These are phyloP conservation scores for Etheostoma spectabile DNA, from an alignment of 2,113 vertebrate species.

Conservation along the genomic window DNA sequence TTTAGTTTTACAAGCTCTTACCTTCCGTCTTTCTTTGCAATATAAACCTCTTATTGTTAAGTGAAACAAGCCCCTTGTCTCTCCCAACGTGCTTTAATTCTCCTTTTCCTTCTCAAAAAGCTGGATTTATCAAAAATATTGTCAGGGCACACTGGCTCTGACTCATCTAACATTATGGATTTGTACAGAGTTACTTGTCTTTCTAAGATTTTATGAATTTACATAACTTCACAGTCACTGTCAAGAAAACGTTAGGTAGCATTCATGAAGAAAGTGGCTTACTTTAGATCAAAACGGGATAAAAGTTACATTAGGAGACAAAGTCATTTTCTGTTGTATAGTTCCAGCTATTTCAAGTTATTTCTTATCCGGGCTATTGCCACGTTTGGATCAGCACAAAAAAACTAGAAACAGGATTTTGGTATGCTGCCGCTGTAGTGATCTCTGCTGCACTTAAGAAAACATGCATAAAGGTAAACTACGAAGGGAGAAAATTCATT, in stretches of 20 bases:
- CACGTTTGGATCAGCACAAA: not conserved
- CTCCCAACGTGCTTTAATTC: constrained; percentile 23
- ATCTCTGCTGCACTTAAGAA: not conserved
- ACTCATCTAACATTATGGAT: not conserved
- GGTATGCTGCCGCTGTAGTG: not conserved
- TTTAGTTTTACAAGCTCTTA: constrained; percentile 41
- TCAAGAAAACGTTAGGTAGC: not conserved
- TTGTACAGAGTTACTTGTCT: not conserved
- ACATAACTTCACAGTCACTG: not conserved
- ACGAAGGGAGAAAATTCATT: not conserved
- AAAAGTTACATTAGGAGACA: not conserved
- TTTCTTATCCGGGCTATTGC: not conserved
- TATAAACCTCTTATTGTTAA: constrained; percentile 29
- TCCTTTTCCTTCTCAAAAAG: not conserved
- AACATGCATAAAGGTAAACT: constrained; percentile 7
- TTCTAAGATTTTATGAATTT: not conserved
- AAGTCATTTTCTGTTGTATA: not conserved
- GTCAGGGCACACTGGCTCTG: not conserved
- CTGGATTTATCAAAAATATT: constrained; percentile 1
- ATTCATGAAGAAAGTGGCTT: not conserved
- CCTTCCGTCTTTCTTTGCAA: constrained; percentile 17
- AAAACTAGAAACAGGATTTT: not conserved
- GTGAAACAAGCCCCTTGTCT: not conserved
- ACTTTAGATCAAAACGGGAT: not conserved
- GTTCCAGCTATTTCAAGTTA: not conserved